Percentiles rank a stretch among this genome's conserved stretches.
Evolutionary conservation across 1,140 invertebrate genomes (phyloP).

Genomic region (Tyrophagus putrescentiae): DNA sequence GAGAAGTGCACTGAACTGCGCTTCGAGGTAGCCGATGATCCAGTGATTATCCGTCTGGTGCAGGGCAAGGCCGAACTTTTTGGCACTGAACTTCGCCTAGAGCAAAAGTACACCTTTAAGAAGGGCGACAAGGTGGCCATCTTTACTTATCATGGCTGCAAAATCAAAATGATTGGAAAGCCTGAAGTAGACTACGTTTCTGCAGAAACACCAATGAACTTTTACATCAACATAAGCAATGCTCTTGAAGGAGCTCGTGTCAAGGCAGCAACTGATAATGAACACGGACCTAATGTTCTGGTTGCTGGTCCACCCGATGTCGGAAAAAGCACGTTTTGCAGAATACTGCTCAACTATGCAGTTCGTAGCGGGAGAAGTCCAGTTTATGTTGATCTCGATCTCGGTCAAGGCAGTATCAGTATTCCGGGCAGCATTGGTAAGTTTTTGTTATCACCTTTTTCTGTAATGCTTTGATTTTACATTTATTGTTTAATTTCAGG

Average conservation of each 20-base stretch:
- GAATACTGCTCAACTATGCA: slow-evolving; percentile 82
- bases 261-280: slow-evolving; percentile 53
- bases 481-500: slow-evolving; percentile 34
- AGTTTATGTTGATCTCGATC: slow-evolving; percentile 88
- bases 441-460: not conserved
- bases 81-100: slow-evolving; percentile 86
- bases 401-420: slow-evolving; percentile 82
- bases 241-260: slow-evolving; percentile 74
- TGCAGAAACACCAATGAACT: slow-evolving; percentile 88
- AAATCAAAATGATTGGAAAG: slow-evolving; percentile 50
- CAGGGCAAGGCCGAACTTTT: slow-evolving; percentile 65
- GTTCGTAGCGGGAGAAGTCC: slow-evolving; percentile 62
- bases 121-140: slow-evolving; percentile 84
- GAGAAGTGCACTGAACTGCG: slow-evolving; percentile 72
- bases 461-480: not conserved
- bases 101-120: slow-evolving; percentile 77
- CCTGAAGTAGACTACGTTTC: slow-evolving; percentile 84
- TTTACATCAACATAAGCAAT: slow-evolving; percentile 87
- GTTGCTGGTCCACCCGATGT: slow-evolving; percentile 87
- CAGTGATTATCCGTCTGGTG: slow-evolving; percentile 48
- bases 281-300: slow-evolving; percentile 38
- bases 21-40: slow-evolving; percentile 80
- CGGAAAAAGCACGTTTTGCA: slow-evolving; percentile 82
- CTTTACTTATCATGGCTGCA: slow-evolving; percentile 89
- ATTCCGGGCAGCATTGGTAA: slow-evolving; percentile 65